phyloP scores from a whole-genome alignment of 2,797 vertebrate genomes.

The Muscicapa comitata region DNA sequence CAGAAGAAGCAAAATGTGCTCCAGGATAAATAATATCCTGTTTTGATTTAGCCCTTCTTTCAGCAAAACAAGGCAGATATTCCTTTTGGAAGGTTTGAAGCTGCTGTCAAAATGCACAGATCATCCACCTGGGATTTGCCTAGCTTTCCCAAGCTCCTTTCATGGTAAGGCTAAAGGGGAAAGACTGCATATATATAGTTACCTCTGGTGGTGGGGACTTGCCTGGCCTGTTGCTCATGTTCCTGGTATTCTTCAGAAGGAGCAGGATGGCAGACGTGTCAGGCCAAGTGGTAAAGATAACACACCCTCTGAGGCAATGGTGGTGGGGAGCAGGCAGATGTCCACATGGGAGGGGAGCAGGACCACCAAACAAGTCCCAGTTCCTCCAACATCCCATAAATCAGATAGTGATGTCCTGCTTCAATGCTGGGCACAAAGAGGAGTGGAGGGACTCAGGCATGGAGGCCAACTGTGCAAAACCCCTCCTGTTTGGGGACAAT shows the following conservation, averaged over 20 bases:
- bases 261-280: background rate
- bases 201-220: background rate
- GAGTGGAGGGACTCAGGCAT: background rate
- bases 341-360: accelerated
- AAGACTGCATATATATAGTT: background rate
- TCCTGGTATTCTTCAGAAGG: background rate
- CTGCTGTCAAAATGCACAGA: background rate
- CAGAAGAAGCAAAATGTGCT: background rate
- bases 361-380: background rate
- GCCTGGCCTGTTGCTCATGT: background rate
- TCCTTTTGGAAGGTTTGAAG: background rate
- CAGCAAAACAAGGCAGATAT: background rate
- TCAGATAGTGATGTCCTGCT: background rate
- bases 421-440: background rate
- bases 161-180: background rate
- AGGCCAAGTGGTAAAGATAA: background rate
- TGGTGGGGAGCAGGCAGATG: background rate
- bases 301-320: accelerated
- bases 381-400: background rate
- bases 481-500: background rate
- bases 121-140: background rate
- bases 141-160: background rate
- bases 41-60: background rate
- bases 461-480: accelerated
- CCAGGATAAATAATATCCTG: background rate